A percentile compares a stretch with the other conserved stretches of the same genome.
Evolutionary conservation across 2,797 vertebrate species (phyloP).

Genomic region (Euthynnus affinis): DNA sequence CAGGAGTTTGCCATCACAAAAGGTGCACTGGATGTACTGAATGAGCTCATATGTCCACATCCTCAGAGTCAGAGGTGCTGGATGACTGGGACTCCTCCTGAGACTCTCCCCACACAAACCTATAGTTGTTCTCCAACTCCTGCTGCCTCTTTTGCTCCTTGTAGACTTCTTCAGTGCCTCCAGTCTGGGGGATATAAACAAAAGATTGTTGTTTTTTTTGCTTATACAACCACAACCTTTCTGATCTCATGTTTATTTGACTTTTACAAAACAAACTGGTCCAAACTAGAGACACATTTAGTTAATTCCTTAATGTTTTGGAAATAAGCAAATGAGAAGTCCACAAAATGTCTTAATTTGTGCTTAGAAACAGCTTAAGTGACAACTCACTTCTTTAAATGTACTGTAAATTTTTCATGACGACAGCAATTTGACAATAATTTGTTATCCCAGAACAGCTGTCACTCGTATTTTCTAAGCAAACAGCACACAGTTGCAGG

Average conservation of each 20-base stretch:
- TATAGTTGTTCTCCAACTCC: conserved; percentile 94
- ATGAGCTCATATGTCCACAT: conserved; percentile 90
- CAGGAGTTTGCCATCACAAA: conserved; percentile 61
- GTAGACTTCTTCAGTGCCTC: conserved; percentile 93
- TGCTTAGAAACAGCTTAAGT: no score
- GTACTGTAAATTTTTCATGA: no score
- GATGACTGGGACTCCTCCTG: conserved; percentile 84
- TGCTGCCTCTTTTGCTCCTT: conserved; percentile 93
- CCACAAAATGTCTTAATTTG: no score
- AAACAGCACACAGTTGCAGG: not conserved
- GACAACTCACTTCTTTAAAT: no score
- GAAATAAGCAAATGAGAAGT: no score
- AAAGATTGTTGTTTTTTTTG: no score
- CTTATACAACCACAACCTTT: not conserved
- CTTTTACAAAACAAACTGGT: no score
- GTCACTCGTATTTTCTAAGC: not conserved
- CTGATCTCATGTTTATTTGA: not conserved
- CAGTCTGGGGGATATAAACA: conserved; percentile 83
- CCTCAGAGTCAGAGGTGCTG: conserved; percentile 88
- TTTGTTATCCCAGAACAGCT: no score
- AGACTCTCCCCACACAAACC: conserved; percentile 91
- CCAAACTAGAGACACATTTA: no score
- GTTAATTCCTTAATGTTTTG: no score
- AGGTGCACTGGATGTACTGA: conserved; percentile 10
- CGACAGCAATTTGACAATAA: no score